Evolutionary conservation across 2,888 invertebrate genomes (phyloP), one percentile per base, ranked within the genome.

Genomic region (Hydriomena furcata): DNA sequence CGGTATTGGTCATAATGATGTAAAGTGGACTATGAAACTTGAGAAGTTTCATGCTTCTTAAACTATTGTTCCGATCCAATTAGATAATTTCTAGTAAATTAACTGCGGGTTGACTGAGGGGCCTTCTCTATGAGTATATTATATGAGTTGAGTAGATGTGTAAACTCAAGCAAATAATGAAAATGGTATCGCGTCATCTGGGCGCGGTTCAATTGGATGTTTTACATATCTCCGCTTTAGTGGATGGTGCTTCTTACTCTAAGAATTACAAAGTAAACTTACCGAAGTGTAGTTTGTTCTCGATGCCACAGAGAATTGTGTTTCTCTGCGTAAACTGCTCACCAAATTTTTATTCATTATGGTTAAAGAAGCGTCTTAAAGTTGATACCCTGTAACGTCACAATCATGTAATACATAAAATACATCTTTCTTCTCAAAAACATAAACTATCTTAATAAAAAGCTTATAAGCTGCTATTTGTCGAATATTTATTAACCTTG

Each of bases 371-470:
- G 10, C 25, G 12, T 24, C 30, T 51, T 36, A 52, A 52, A 55
- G 52, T 56, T 50, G 31, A 43, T 7, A 49, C 46, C 46, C 32
- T 43, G 47, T 55, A 58, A 59, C 49, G 17, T 50, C 57, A 58
- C 58, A 47, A 53, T 68, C 78, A 82, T 63, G 56, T 81, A 80
- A 79, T 79, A 43, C 13, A 5, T 34, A 60, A 74, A 77, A 75
- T 67, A 62, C 50, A 68, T 60, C 55, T 54, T 63, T 56, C 62
- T 56, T 65, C 61, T 70, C 52, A 58, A 63, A 58, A 61, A 68
- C 67, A 68, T 68, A 55, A 65, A 72, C 73, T 63, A 58, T 68
- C 63, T 64, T 66, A 65, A 64, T 17, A 17, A 17, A n/a, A 66
- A 63, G 80, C 80, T 79, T 79, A 63, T 71, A n/a, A 4, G 4